Conservation (phyloP, 2,797 vertebrate species). For the Melopsittacus undulatus region DNA sequence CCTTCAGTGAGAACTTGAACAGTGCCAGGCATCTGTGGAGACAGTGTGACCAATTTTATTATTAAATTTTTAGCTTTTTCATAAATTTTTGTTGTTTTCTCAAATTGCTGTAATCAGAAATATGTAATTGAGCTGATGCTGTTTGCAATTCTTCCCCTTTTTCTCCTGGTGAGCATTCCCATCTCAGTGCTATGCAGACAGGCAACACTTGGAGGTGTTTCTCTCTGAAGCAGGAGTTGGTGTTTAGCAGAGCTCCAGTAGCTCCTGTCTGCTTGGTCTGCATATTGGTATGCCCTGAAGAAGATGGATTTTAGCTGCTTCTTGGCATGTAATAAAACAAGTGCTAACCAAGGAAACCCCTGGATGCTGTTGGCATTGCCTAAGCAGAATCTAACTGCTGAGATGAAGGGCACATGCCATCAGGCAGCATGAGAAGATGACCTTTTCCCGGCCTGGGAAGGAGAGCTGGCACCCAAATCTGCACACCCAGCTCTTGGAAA, state of each 20-base stretch:
- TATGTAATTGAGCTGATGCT: fast-evolving
- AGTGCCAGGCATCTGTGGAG: neutral
- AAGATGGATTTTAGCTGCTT: fast-evolving
- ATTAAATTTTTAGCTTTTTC: neutral
- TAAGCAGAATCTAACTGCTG: neutral
- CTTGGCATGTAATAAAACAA: neutral
- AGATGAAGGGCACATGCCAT: neutral
- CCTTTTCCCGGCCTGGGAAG: fast-evolving
- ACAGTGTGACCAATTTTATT: fast-evolving
- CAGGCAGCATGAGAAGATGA: fast-evolving
- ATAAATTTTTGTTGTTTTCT: neutral
- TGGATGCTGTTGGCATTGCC: neutral
- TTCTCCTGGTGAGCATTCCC: neutral
- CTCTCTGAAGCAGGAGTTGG: too few species aligned
- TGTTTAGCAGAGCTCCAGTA: neutral
- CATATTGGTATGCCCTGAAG: fast-evolving
- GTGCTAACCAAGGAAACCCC: fast-evolving
- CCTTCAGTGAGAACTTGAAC: neutral
- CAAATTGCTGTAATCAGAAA: neutral
- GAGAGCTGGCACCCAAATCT: neutral
- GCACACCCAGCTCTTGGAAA: fast-evolving
- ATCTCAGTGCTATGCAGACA: neutral
- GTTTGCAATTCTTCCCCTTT: too few species aligned
- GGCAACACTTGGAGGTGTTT: fast-evolving
- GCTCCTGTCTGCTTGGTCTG: neutral